A percentile compares a stretch with the other conserved stretches of the same genome.
These are phyloP conservation scores for Montipora capitata DNA, from an alignment of 92 coral and sea anemone species.

Conservation along the genomic window DNA sequence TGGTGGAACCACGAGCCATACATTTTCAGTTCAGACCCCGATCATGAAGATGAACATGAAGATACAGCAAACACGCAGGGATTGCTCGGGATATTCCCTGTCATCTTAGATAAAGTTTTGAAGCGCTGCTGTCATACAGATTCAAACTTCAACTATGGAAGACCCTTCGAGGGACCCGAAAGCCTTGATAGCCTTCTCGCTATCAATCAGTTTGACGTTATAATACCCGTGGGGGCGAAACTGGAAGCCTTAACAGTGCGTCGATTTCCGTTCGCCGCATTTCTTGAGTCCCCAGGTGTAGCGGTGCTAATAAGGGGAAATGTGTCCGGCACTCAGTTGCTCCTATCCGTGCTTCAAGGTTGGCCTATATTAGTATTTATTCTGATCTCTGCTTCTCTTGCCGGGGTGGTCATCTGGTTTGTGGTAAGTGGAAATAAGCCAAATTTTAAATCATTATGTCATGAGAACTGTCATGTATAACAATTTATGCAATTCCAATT, in stretches of 20 bases:
- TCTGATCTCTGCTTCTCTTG: conserved; percentile 87
- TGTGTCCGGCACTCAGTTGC: conserved; percentile 86
- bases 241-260: conserved; percentile 53
- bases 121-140: conserved; percentile 67
- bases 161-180: conserved; percentile 67
- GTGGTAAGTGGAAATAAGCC: conserved; percentile 69
- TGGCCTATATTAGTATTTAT: conserved; percentile 98
- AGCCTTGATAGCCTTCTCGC: conserved; percentile 62
- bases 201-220: conserved; percentile 67
- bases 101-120: conserved; percentile 52
- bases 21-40: conserved; percentile 47
- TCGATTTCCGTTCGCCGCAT: conserved; percentile 71
- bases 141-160: conserved; percentile 51
- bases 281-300: conserved; percentile 89
- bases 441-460: not conserved
- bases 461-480: no score
- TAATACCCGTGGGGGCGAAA: conserved; percentile 75
- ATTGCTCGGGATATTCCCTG: conserved; percentile 71
- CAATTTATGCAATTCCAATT: no score
- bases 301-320: conserved; percentile 90
- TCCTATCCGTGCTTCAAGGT: conserved; percentile 89
- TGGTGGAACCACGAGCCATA: conserved; percentile 87
- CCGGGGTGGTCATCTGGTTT: conserved; percentile 96
- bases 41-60: not conserved
- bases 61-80: not conserved